Percentiles rank a stretch among this genome's conserved stretches.
These are phyloP conservation scores for Neocloeon triangulifer DNA, from an alignment of 1,140 invertebrate species.

Conservation along the genomic window DNA sequence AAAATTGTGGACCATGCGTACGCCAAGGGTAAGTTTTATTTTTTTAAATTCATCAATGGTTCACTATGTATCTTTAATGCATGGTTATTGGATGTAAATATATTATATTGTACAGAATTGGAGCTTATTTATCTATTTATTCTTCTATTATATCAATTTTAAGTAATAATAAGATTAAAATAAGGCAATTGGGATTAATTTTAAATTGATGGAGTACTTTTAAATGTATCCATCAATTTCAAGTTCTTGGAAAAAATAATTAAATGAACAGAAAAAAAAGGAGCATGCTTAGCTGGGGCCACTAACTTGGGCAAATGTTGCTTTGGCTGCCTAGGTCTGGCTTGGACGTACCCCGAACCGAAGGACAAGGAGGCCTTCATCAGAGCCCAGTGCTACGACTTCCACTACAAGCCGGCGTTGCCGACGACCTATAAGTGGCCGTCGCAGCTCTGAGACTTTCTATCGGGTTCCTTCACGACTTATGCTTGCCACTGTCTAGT, in stretches of 20 bases:
- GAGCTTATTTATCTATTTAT: too few relatives aligned
- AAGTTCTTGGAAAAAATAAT: conserved; percentile 17
- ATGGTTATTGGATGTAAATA: too few relatives aligned
- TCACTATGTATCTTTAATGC: too few relatives aligned
- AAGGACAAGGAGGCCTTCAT: conserved; percentile 49
- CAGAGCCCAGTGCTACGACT: conserved; percentile 58
- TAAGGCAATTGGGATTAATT: too few relatives aligned
- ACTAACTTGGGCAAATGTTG: conserved; percentile 5
- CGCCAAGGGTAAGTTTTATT: conserved; percentile 45
- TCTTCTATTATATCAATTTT: too few relatives aligned
- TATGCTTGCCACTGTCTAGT: background rate
- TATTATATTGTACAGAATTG: too few relatives aligned
- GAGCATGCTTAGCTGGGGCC: too few relatives aligned
- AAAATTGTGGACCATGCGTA: conserved; percentile 77
- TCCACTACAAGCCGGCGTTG: conserved; percentile 38
- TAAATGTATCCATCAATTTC: background rate
- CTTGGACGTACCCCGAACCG: conserved; percentile 55
- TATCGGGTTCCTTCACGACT: background rate
- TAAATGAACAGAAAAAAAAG: conserved; percentile 26
- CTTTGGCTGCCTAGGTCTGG: conserved; percentile 28
- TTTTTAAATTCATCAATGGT: too few relatives aligned
- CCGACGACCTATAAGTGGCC: conserved; percentile 44
- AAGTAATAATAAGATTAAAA: too few relatives aligned
- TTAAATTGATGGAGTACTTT: conserved; percentile 3
- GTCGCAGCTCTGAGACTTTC: background rate